These are phyloP conservation scores for Drosophila santomea DNA, from an alignment of 1,140 invertebrate species.

Conservation along the genomic window DNA sequence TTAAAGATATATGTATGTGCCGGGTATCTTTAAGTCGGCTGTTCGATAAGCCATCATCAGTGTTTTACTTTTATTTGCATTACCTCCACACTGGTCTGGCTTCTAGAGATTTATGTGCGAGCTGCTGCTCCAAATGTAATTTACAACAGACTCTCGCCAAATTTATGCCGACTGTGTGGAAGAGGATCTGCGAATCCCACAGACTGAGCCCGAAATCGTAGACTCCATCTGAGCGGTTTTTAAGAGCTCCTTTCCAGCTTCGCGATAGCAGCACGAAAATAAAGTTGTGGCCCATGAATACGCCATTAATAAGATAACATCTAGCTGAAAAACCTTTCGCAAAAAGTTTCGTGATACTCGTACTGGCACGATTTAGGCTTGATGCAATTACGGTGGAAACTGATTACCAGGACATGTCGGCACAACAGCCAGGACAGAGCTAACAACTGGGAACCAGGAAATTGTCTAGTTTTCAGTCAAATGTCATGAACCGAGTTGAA, in stretches of 20 bases:
- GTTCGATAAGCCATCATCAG: not conserved
- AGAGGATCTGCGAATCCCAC: slow-evolving; percentile 21
- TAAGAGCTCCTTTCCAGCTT: slow-evolving; percentile 14
- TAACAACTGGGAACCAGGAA: slow-evolving; percentile 1
- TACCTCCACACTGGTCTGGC: slow-evolving; percentile 52
- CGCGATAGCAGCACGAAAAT: slow-evolving; percentile 10
- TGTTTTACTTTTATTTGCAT: slow-evolving; percentile 52
- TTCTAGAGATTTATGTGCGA: slow-evolving; percentile 72
- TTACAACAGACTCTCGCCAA: slow-evolving; percentile 69
- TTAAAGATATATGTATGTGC: not conserved
- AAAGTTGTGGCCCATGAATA: slow-evolving; percentile 42
- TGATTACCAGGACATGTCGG: slow-evolving; percentile 44
- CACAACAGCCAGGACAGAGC: not conserved
- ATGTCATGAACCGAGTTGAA: slow-evolving; percentile 53
- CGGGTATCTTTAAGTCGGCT: not conserved
- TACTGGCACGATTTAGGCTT: not conserved
- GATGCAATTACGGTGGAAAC: slow-evolving; percentile 51
- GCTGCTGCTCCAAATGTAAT: slow-evolving; percentile 79
- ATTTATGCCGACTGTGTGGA: slow-evolving; percentile 62
- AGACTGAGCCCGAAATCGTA: slow-evolving; percentile 23
- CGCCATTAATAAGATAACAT: slow-evolving; percentile 42
- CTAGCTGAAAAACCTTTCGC: slow-evolving; percentile 1
- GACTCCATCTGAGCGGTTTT: slow-evolving; percentile 38
- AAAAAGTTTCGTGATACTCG: slow-evolving; percentile 6
- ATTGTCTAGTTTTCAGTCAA: slow-evolving; percentile 63